phyloP scores from a whole-genome alignment of 2,797 vertebrate species.

The Gymnopithys bicolor region DNA sequence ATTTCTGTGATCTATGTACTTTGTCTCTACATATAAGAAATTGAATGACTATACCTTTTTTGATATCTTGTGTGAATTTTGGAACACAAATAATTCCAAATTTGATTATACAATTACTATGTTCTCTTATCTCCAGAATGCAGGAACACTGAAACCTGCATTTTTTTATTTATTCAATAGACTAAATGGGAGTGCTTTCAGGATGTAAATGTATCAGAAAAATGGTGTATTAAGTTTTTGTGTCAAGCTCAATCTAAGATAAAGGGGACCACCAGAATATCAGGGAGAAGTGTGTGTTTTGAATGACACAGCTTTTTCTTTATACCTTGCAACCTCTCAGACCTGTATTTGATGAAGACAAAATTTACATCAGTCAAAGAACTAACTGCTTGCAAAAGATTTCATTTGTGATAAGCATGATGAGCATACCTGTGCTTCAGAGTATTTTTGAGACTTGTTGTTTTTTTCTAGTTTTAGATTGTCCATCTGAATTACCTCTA shows the following conservation, averaged over 20 bases:
- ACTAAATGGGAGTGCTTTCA: neutral
- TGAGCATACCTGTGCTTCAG: neutral
- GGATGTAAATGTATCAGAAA: neutral
- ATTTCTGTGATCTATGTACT: constrained; percentile 60
- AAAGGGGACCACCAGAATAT: neutral
- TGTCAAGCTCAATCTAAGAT: neutral
- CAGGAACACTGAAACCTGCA: neutral
- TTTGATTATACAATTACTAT: neutral
- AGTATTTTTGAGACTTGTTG: neutral
- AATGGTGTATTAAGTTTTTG: neutral
- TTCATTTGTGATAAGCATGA: rapidly evolving
- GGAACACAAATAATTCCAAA: neutral
- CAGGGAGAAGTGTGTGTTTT: neutral
- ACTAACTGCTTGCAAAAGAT: neutral
- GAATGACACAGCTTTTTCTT: neutral
- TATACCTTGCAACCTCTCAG: neutral
- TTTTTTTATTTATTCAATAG: neutral
- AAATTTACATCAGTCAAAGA: neutral
- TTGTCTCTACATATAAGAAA: constrained; percentile 26
- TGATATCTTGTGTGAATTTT: neutral
- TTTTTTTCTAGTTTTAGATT: neutral
- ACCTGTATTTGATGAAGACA: neutral
- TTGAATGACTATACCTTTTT: neutral
- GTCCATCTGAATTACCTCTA: neutral
- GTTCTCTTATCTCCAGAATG: neutral